Base-by-base conservation (phyloP, 2,797 vertebrate genomes). In the Acipenser oxyrinchus region DNA sequence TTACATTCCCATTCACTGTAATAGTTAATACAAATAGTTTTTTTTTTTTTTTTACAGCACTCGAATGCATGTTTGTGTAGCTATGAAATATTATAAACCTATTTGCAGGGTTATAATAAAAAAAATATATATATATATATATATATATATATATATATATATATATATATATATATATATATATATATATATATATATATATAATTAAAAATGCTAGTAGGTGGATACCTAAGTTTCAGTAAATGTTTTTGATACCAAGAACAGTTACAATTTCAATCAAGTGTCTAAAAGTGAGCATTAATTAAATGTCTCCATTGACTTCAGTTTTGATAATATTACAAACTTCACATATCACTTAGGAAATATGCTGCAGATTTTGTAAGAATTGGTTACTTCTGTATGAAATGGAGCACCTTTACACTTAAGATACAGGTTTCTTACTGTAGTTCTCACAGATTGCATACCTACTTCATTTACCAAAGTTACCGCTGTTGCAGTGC, bases 321-420 rank as follows among this genome's bases (percentile, higher is more conserved):
- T 80, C 76, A 78, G 81, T 85, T 89, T 88, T 81, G 83, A 84
- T 84, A 84, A 69, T 79, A 82, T 79, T 80, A 80, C 79, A 82
- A 37, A 37, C 23, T 37, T 37, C 86, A 91, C 89, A 84, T 90
- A 90, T 92, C 89, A 88, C 83, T 82, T 76, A 82, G 85, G 85
- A 86, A 86, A 82, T 88, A 91, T 93, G 92, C 92, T 94, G 92
- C 93, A 93, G 90, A 91, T 87, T 91, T 93, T 91, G 77, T 90
- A 88, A 72, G 72, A 85, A 81, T 88, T 81, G 82, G 86, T 89
- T 83, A 80, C 72, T 75, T 81, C 77, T 79, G 84, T 85, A 83
- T 81, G 80, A 86, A 83, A 81, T 78, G 69, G 80, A 84, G 82
- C 88, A 87, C 86, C 87, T 90, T 90, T 85, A 81, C 83, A 77